Evolutionary conservation across 2,888 invertebrate genomes (phyloP), one percentile per base, ranked within the genome.

Genomic region (Synanthedon formicaeformis): DNA sequence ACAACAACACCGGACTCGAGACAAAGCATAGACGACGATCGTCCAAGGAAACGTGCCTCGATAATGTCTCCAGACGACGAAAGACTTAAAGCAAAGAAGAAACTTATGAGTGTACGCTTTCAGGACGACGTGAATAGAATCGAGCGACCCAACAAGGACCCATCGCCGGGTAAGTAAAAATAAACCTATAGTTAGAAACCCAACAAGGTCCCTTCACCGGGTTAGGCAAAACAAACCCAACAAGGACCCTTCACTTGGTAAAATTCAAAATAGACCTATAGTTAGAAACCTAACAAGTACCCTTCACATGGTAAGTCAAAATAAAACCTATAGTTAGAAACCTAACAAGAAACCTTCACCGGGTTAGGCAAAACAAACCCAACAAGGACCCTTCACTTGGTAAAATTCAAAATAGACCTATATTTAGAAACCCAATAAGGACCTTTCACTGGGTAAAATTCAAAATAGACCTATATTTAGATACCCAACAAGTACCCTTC

Each of bases 1-100:
- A 59, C 65, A 10, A 54, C 68, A 8, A 69, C 73, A 0, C 57
- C 67, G 2, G 81, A 81, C 14, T 53, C 59, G 8, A 84, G 82
- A 53, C 73, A 77, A 14, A 81, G 78, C 4, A 49, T 61, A 0
- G 86, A 87, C 2, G 85, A 85, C 0, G 86, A 85, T 4, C 76
- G 78, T 18, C 82, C 84, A 0, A 85, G 82, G 71, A 87, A 87
- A 56, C 72, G 86, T 4, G 65, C 74, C 14, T 86, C 85, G 48
- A 86, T 87, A 58, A 71, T 86, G 56, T 80, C 84, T 0, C 84
- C 83, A 0, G 86, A 87, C 12, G 85, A 87, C 54, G 86, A 85
- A 52, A 79, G 79, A 57, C 69, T 81, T 23, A 66, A 81, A 52
- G 74, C 71, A 48, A 84, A 82, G 71, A 87, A 86, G 78, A 86